A percentile compares a stretch with the other conserved stretches of the same genome.
These are phyloP conservation scores for Poicephalus meyeri DNA, from an alignment of 2,113 vertebrate species.

Conservation along the genomic window DNA sequence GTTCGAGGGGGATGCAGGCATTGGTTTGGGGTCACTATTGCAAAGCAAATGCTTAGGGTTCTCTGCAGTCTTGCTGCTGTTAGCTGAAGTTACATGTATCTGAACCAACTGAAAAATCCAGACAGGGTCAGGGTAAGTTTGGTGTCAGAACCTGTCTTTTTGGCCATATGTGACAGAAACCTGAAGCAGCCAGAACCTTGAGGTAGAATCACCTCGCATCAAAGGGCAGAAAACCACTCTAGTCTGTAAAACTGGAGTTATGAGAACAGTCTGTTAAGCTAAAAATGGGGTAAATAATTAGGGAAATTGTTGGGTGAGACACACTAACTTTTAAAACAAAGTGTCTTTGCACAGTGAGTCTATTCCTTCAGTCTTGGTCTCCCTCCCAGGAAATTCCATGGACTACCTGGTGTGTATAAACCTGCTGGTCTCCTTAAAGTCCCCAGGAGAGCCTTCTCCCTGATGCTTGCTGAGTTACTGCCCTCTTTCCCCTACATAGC, in stretches of 20 bases:
- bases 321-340: not conserved
- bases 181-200: not conserved
- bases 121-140: not conserved
- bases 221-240: not conserved
- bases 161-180: not conserved
- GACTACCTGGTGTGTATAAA: not conserved
- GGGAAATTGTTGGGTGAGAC: not conserved
- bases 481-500: not conserved
- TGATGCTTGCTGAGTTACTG: not conserved
- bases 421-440: not conserved
- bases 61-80: not conserved
- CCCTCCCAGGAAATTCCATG: not conserved
- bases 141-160: not conserved
- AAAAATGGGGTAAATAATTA: not conserved
- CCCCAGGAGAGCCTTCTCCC: not conserved
- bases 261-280: not conserved
- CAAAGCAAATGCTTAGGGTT: not conserved
- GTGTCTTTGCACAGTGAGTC: not conserved
- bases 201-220: not conserved
- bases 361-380: not conserved
- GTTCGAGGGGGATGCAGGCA: not conserved
- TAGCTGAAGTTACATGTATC: not conserved
- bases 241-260: not conserved
- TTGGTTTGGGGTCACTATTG: not conserved
- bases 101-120: slow-evolving; percentile 26